These are phyloP conservation scores for Pemphredon lugubris DNA, from an alignment of 2,888 invertebrate species.

Conservation along the genomic window DNA sequence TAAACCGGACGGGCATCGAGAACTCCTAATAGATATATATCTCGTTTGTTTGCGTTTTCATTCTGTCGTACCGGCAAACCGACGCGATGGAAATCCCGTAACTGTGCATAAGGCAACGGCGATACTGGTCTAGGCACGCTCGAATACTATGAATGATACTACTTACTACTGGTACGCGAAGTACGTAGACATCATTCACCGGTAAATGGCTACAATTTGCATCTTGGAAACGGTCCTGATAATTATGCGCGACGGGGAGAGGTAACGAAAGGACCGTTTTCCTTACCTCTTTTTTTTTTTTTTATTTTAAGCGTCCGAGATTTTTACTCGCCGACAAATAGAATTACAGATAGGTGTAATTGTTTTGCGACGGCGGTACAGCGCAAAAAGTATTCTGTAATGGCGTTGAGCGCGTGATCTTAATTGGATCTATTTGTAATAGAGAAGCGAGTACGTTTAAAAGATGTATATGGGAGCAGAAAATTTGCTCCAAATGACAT, in stretches of 20 bases:
- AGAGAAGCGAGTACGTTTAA: too few species aligned
- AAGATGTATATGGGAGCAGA: too few species aligned
- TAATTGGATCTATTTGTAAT: too few species aligned
- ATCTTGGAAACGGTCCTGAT: slow-evolving; percentile 12
- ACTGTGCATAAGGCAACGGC: slow-evolving; percentile 3
- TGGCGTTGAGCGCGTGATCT: too few species aligned
- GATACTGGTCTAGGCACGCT: slow-evolving; percentile 9
- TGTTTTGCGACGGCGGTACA: too few species aligned
- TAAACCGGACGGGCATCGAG: slow-evolving; percentile 10
- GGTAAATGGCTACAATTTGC: slow-evolving; percentile 15
- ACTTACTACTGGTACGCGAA: slow-evolving; percentile 39
- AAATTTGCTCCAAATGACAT: too few species aligned
- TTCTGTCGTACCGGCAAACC: not conserved
- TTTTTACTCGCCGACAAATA: not conserved
- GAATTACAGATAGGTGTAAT: too few species aligned
- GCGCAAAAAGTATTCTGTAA: too few species aligned
- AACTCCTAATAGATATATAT: slow-evolving; percentile 22
- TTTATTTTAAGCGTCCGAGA: not conserved
- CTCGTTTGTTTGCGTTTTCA: slow-evolving; percentile 27
- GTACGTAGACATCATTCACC: slow-evolving; percentile 18
- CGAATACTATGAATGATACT: slow-evolving; percentile 38
- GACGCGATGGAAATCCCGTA: slow-evolving; percentile 12
- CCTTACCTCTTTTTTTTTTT: not conserved
- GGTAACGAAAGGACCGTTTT: not conserved
- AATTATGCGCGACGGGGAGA: slow-evolving; percentile 5